These are phyloP conservation scores for Protaetia brevitarsis DNA, from an alignment of 1,140 invertebrate species.

Conservation along the genomic window DNA sequence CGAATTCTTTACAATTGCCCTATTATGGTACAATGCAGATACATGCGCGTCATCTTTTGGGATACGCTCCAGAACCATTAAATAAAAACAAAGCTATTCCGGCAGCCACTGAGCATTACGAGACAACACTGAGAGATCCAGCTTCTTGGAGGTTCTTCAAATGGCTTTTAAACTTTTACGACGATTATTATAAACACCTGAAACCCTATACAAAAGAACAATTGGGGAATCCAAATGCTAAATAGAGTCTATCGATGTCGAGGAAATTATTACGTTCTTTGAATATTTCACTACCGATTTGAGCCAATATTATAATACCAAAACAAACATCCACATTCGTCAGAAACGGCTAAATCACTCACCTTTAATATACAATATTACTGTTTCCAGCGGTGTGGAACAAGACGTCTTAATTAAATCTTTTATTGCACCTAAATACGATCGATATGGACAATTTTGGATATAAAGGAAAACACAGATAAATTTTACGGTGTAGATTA, in stretches of 20 bases:
- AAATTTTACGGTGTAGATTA: slow-evolving; percentile 62
- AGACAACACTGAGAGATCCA: slow-evolving; percentile 64
- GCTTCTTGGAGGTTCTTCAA: slow-evolving; percentile 63
- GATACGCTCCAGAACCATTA: too few relatives aligned
- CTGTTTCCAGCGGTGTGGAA: slow-evolving; percentile 56
- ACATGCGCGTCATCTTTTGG: not conserved
- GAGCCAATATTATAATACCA: slow-evolving; percentile 59
- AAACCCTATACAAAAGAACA: slow-evolving; percentile 60
- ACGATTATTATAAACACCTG: slow-evolving; percentile 44
- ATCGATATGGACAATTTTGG: slow-evolving; percentile 53
- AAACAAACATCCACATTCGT: slow-evolving; percentile 47
- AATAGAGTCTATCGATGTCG: slow-evolving; percentile 61
- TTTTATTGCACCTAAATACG: slow-evolving; percentile 68
- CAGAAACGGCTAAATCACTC: slow-evolving; percentile 58
- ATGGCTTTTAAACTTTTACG: slow-evolving; percentile 52
- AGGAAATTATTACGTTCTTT: slow-evolving; percentile 68
- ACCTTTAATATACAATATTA: slow-evolving; percentile 60
- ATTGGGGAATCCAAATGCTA: slow-evolving; percentile 58
- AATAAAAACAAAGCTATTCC: not conserved
- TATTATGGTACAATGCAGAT: not conserved
- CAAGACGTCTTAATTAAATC: slow-evolving; percentile 57
- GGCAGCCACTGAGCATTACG: slow-evolving; percentile 44
- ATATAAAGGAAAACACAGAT: slow-evolving; percentile 52
- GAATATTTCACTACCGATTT: slow-evolving; percentile 68
- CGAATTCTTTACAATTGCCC: not conserved